A percentile compares a stretch with the other conserved stretches of the same genome.
These are phyloP conservation scores for Formica aserva DNA, from an alignment of 2,888 invertebrate species.

Conservation along the genomic window DNA sequence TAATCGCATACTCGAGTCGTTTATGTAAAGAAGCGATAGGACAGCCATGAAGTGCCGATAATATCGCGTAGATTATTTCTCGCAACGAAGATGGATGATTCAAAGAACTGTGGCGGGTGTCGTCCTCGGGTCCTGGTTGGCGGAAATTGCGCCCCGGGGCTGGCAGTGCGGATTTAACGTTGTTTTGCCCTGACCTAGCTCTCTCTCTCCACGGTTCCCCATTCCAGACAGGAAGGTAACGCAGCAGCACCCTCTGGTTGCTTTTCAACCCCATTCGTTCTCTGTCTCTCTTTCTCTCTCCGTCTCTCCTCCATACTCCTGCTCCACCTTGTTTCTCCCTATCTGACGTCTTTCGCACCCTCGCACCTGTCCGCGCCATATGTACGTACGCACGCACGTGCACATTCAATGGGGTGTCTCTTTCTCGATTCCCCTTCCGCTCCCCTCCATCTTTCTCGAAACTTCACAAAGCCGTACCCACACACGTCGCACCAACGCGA, in stretches of 20 bases:
- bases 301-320: constrained; percentile 23
- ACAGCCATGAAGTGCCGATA: constrained; percentile 42
- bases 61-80: constrained; percentile 57
- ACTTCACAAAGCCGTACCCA: constrained; percentile 47
- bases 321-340: constrained; percentile 9
- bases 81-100: constrained; percentile 64
- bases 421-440: background rate
- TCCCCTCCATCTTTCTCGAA: background rate
- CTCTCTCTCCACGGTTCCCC: constrained; percentile 63
- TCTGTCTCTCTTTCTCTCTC: background rate
- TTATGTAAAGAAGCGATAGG: constrained; percentile 9
- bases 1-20: background rate
- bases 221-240: constrained; percentile 75
- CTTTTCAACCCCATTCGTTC: constrained; percentile 68
- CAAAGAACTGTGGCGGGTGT: constrained; percentile 65
- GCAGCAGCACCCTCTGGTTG: constrained; percentile 67
- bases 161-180: constrained; percentile 74
- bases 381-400: constrained; percentile 6
- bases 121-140: constrained; percentile 58
- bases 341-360: background rate
- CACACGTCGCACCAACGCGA: constrained; percentile 29
- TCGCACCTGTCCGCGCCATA: background rate
- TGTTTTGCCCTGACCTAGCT: constrained; percentile 80
- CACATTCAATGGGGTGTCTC: constrained; percentile 2
- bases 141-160: constrained; percentile 74